Evolutionary conservation across 2,797 vertebrate species (phyloP), one percentile per base, ranked within the genome.

Genomic region (Enteromius anoplus): DNA sequence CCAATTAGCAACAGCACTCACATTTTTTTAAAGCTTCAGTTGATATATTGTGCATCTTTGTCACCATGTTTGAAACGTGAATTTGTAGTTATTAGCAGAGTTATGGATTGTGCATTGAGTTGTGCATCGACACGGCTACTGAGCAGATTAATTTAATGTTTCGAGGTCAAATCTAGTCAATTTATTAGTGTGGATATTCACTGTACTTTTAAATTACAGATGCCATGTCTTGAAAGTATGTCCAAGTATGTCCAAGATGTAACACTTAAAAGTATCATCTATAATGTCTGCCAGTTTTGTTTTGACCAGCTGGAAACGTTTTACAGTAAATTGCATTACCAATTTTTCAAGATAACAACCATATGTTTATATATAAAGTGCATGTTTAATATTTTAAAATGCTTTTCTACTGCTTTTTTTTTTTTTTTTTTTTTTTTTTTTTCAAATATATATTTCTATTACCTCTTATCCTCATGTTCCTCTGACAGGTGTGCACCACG

Each of bases 401-500:
- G 32, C 5, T 14, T 60, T 26, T 26, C 1, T 23, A 65, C 19
- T 34, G 7, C 34, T 47, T 29, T 5, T 71, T n/a, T 71, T 49
- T 26, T 26, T 62, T 66, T 2, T 34, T 34, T 3, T 34, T 37
- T 5, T 45, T 23, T 45, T 2, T 71, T 71, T 49, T 49, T 21
- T 21, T 37, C 10, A 75, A 62, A 76, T 40, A 26, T 60, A 75
- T 21, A 58, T 55, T 37, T 75, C 0, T n/a, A 47, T 62, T 29
- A 78, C 75, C 58, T 78, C 5, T n/a, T 68, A 58, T 66, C 15
- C 53, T 91, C 89, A 40, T 89, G 87, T 75, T 91, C 86, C 7
- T 91, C 88, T 5, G 88, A 86, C 55, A 86, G 89, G 34, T 88
- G 86, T 64, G 12, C n/a, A 21, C 73, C 80, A 49, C 72, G 84